Evolutionary conservation across 2,797 vertebrate genomes (phyloP).

Genomic region (Ctenopoma kingsleyae): DNA sequence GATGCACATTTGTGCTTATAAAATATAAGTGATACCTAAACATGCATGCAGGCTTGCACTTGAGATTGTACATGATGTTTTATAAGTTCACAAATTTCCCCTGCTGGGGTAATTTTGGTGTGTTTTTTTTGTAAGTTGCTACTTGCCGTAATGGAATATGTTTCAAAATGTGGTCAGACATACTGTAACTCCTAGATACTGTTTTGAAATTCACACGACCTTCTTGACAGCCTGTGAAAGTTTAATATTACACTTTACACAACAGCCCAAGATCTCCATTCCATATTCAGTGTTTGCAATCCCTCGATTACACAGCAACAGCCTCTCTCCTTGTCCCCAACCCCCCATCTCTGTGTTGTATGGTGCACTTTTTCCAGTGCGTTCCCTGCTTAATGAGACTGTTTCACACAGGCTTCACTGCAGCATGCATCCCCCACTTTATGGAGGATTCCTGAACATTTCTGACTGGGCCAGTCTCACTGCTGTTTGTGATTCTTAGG

Average conservation of each 20-base stretch:
- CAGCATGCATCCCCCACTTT: conserved; percentile 16
- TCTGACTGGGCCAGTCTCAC: conserved; percentile 31
- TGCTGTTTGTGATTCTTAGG: conserved; percentile 12
- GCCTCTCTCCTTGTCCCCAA: conserved; percentile 48
- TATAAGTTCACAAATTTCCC: conserved; percentile 27
- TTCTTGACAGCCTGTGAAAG: conserved; percentile 5
- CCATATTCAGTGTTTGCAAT: conserved; percentile 54
- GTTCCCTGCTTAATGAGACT: conserved; percentile 60
- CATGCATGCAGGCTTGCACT: background rate
- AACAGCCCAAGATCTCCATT: conserved; percentile 49
- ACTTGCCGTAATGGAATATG: conserved; percentile 18
- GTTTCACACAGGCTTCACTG: conserved; percentile 54
- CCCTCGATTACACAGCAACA: conserved; percentile 64
- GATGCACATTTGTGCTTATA: background rate
- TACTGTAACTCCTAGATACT: conserved; percentile 22
- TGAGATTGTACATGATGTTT: conserved; percentile 34
- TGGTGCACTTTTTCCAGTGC: conserved; percentile 60
- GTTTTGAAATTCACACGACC: conserved; percentile 22
- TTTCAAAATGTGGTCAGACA: conserved; percentile 39
- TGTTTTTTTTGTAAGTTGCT: conserved; percentile 1
- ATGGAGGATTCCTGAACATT: background rate
- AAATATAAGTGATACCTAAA: background rate
- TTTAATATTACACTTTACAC: conserved; percentile 2
- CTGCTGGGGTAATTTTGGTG: conserved; percentile 33
- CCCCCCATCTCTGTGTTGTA: conserved; percentile 40